Base-by-base conservation (phyloP, 1,140 invertebrate genomes). In the Heliothis virescens region DNA sequence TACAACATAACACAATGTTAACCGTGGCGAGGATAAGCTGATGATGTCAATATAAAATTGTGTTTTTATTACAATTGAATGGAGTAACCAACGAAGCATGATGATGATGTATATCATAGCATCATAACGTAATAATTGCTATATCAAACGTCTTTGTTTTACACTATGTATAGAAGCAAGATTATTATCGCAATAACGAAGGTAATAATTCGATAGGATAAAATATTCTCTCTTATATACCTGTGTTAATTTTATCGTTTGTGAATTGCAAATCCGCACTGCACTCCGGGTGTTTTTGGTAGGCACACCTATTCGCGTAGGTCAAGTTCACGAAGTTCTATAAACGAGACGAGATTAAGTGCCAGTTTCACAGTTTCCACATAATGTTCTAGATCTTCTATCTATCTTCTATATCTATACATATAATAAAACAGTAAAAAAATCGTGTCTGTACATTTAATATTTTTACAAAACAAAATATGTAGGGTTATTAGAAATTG, bases 131-230 rank as follows among this genome's bases (percentile, higher is more conserved):
- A 11, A 59, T 59, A 59, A 26, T 59, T 59, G 12, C 10, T 59
- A 16, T 18, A 59, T 59, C 57, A 59, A 59, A 59, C 57, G 5
- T 26, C 57, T 59, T 59, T 26, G 18, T n/a, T n/a, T n/a, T n/a
- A n/a, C n/a, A n/a, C n/a, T n/a, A n/a, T 59, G 12, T 59, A 18
- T 26, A 26, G 18, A 59, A 26, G 18, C 9, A 26, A 26, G 57
- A 59, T 16, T 21, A 59, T 21, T 63, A 47, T 63, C n/a, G 18
- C 62, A 65, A 48, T 29, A 48, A 65, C 3, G 18, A 26, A 26
- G 21, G 1, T 59, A 21, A 59, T 59, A 59, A 59, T 59, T 59
- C 21, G 10, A 3, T 59, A 26, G n/a, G 2, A 59, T 16, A 18
- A n/a, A n/a, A n/a, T n/a, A 34, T 34, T 18, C 3, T 9, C 16